These are phyloP conservation scores for Oikopleura dioica DNA, from an alignment of 23 tunicate genomes.

Conservation along the genomic window DNA sequence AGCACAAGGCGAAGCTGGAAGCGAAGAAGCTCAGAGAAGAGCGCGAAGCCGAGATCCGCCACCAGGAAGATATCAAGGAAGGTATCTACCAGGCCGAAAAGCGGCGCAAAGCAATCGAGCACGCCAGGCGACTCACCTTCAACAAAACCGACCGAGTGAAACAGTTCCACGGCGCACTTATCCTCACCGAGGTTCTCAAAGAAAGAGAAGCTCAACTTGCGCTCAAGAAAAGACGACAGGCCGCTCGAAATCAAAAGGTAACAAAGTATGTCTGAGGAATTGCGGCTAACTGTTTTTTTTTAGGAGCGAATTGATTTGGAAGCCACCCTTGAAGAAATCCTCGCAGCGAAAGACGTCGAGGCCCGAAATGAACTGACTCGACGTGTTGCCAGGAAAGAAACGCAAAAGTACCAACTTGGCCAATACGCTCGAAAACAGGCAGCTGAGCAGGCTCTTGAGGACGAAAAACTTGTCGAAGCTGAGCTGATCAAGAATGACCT, in stretches of 20 bases:
- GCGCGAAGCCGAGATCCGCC: conserved; percentile 49
- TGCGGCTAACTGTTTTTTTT: conserved; percentile 17
- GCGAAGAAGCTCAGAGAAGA: conserved; percentile 72
- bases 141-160: conserved; percentile 77
- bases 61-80: conserved; percentile 45
- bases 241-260: conserved; percentile 28
- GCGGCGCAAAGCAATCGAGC: conserved; percentile 51
- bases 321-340: no score
- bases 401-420: conserved; percentile 39
- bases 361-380: conserved; percentile 29
- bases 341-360: no score
- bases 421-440: no score
- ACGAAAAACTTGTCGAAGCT: no score
- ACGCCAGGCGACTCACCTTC: conserved; percentile 60
- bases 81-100: conserved; percentile 42
- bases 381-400: conserved; percentile 26
- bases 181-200: conserved; percentile 51
- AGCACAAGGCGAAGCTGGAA: conserved; percentile 43
- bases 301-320: no score
- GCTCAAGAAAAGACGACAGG: conserved; percentile 35
- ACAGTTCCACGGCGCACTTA: conserved; percentile 71
- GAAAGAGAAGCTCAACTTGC: conserved; percentile 80
- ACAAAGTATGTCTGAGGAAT: conserved; percentile 25
- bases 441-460: no score
- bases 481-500: no score